These are phyloP conservation scores for Lates japonicus DNA, from an alignment of 2,797 vertebrate species.

Conservation along the genomic window DNA sequence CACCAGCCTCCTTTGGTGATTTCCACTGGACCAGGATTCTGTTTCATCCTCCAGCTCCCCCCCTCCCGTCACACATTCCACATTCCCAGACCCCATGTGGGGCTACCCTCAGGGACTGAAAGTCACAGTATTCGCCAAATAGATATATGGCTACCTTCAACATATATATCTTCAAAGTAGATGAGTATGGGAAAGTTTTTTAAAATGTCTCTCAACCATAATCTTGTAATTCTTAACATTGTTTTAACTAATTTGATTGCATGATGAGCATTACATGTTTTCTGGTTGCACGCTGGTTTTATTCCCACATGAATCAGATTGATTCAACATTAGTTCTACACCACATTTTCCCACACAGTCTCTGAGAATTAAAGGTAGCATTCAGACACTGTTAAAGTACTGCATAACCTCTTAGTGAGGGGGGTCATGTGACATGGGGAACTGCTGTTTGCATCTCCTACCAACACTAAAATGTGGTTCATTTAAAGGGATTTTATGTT, in stretches of 20 bases:
- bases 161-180: not conserved
- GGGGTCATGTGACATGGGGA: not conserved
- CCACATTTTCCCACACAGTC: not conserved
- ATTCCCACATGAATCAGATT: constrained; percentile 1
- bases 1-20: constrained; percentile 16
- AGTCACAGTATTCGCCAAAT: not conserved
- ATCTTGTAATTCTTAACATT: too few relatives aligned
- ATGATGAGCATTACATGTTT: too few relatives aligned
- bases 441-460: not conserved
- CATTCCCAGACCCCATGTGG: constrained; percentile 20
- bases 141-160: not conserved
- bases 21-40: constrained; percentile 29
- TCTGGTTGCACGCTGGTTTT: too few relatives aligned
- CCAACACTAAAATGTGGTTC: too few relatives aligned
- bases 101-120: not conserved
- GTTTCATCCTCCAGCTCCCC: constrained; percentile 36
- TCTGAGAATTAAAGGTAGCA: not conserved
- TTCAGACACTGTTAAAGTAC: not conserved
- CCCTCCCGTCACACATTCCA: constrained; percentile 43
- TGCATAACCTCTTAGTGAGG: not conserved
- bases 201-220: not conserved
- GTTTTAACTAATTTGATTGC: too few relatives aligned
- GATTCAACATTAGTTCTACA: not conserved
- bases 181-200: not conserved
- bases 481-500: too few relatives aligned